A percentile compares a stretch with the other conserved stretches of the same genome.
phyloP scores from a whole-genome alignment of 2,113 vertebrate genomes.

The Coregonus clupeaformis region DNA sequence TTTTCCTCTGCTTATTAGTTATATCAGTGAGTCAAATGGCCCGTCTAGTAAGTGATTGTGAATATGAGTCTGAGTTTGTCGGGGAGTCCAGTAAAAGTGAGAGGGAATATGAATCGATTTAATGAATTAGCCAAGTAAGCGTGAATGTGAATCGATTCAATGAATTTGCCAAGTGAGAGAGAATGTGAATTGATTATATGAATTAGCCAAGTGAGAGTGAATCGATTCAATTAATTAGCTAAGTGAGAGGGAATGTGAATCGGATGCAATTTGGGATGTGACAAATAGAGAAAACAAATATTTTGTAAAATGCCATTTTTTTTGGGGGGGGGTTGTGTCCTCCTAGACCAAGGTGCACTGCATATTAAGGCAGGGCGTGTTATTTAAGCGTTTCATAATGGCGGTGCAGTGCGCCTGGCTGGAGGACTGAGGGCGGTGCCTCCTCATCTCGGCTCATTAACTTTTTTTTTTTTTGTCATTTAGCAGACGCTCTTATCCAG shows the following conservation, averaged over 20 bases:
- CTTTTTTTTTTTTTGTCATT: too few species aligned
- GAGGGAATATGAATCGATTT: not conserved
- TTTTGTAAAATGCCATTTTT: too few species aligned
- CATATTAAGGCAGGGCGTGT: not conserved
- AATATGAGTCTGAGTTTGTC: not conserved
- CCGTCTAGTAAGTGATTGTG: not conserved
- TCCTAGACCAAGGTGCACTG: not conserved
- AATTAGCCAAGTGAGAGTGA: not conserved
- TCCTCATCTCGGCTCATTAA: constrained; percentile 24
- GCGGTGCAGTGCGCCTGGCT: not conserved
- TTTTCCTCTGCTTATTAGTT: not conserved
- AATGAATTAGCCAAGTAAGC: not conserved
- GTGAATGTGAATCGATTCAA: not conserved
- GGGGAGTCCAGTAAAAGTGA: not conserved
- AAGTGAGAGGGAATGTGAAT: too few species aligned
- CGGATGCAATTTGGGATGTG: too few species aligned
- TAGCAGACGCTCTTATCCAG: too few species aligned
- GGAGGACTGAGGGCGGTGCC: not conserved
- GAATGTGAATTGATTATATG: not conserved
- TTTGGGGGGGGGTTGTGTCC: not conserved
- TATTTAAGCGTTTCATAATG: constrained; percentile 23
- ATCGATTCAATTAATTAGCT: too few species aligned
- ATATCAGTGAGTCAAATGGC: not conserved
- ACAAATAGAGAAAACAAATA: too few species aligned
- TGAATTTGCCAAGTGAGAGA: not conserved